Conservation (phyloP, 2,113 vertebrate genomes). For the Jacana jacana region DNA sequence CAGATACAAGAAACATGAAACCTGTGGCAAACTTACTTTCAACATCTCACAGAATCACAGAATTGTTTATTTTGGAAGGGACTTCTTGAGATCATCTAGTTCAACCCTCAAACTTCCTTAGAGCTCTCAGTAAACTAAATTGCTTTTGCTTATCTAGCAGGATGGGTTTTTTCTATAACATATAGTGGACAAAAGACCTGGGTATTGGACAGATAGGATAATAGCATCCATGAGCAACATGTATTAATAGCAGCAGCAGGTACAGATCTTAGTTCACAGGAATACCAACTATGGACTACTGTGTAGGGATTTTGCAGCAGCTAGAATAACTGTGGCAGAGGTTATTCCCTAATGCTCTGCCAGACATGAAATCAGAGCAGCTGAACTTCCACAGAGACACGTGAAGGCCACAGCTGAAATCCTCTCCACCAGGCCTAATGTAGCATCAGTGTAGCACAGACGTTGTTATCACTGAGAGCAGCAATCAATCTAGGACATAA, state of each 20-base stretch:
- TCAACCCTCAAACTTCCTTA: not conserved
- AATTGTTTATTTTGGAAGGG: not conserved
- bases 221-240: not conserved
- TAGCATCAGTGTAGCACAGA: not conserved
- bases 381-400: not conserved
- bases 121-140: not conserved
- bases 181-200: not conserved
- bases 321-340: not conserved
- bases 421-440: not conserved
- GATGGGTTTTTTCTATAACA: accelerated
- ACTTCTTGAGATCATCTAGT: not conserved
- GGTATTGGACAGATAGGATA: not conserved
- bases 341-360: not conserved
- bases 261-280: not conserved
- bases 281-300: not conserved
- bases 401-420: not conserved
- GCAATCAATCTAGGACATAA: not conserved
- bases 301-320: not conserved
- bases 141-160: not conserved
- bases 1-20: not conserved
- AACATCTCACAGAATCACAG: not conserved
- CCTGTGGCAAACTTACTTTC: not conserved
- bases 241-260: not conserved
- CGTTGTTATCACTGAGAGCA: not conserved
- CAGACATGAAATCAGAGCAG: not conserved